Percentiles rank a stretch among this genome's conserved stretches.
Evolutionary conservation across 2,888 invertebrate species (phyloP).

Genomic region (Petrophora chlorosata): DNA sequence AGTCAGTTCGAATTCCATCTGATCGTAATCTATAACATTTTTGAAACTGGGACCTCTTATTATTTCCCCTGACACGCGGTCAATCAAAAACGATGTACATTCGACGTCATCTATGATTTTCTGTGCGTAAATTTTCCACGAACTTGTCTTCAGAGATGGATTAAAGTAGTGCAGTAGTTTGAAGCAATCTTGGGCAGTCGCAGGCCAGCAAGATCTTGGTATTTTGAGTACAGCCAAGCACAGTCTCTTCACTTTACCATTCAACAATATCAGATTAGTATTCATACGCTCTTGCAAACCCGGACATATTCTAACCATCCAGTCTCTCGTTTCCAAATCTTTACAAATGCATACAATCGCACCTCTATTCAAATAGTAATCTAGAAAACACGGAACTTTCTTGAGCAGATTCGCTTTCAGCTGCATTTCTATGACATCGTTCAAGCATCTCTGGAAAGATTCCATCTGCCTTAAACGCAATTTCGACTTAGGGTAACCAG

Average conservation of each 20-base stretch:
- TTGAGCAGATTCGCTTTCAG: slow-evolving; percentile 63
- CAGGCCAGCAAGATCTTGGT: slow-evolving; percentile 62
- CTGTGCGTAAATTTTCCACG: slow-evolving; percentile 70
- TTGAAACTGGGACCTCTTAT: slow-evolving; percentile 69
- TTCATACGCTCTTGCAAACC: slow-evolving; percentile 73
- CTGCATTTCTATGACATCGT: slow-evolving; percentile 71
- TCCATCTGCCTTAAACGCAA: slow-evolving; percentile 69
- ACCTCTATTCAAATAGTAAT: slow-evolving; percentile 72
- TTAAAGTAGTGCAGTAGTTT: slow-evolving; percentile 75
- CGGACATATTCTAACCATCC: slow-evolving; percentile 67
- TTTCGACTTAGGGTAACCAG: slow-evolving; percentile 70
- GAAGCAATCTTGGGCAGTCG: slow-evolving; percentile 66
- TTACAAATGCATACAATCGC: slow-evolving; percentile 74
- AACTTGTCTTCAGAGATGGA: slow-evolving; percentile 61
- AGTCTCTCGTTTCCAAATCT: slow-evolving; percentile 65
- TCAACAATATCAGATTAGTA: slow-evolving; percentile 61
- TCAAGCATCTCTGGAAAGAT: slow-evolving; percentile 59
- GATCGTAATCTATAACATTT: slow-evolving; percentile 70
- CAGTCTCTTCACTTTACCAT: slow-evolving; percentile 64
- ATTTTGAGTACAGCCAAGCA: slow-evolving; percentile 70
- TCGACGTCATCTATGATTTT: slow-evolving; percentile 57
- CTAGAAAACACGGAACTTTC: slow-evolving; percentile 62
- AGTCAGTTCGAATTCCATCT: slow-evolving; percentile 73
- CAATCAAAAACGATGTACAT: slow-evolving; percentile 65
- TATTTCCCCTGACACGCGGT: slow-evolving; percentile 69